A percentile compares a stretch with the other conserved stretches of the same genome.
These are phyloP conservation scores for Phaonia tiefii DNA, from an alignment of 2,888 invertebrate species.

Conservation along the genomic window DNA sequence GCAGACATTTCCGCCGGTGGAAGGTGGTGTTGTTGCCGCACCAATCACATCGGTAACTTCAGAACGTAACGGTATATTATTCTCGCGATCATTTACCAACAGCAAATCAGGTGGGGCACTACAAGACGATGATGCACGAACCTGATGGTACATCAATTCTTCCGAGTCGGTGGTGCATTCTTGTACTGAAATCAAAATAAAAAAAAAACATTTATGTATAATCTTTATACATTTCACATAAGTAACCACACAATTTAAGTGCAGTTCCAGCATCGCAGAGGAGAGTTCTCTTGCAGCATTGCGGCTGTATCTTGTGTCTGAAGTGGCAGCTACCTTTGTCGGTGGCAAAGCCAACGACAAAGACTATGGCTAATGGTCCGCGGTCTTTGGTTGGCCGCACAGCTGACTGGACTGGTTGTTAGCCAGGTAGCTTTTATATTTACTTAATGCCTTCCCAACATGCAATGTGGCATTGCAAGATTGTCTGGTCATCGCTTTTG, in stretches of 20 bases:
- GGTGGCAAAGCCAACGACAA: too few relatives aligned
- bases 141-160: constrained; percentile 84
- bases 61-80: constrained; percentile 77
- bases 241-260: too few relatives aligned
- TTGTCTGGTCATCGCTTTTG: too few relatives aligned
- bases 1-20: constrained; percentile 65
- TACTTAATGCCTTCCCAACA: constrained; percentile 61
- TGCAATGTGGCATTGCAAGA: constrained; percentile 52
- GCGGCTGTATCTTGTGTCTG: constrained; percentile 51
- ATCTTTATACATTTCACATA: too few relatives aligned
- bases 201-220: too few relatives aligned
- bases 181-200: constrained; percentile 82
- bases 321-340: constrained; percentile 35
- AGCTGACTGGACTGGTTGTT: constrained; percentile 38
- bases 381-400: constrained; percentile 44
- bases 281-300: too few relatives aligned
- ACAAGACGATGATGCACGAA: constrained; percentile 84
- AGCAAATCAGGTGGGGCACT: constrained; percentile 85
- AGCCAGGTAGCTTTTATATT: constrained; percentile 17
- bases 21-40: constrained; percentile 69
- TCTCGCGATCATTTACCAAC: constrained; percentile 83
- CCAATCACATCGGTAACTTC: constrained; percentile 78
- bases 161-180: constrained; percentile 87
- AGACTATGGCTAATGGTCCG: constrained; percentile 50
- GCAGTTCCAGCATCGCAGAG: too few relatives aligned